Conservation (phyloP, 2,888 invertebrate genomes). For the Hypsopygia costalis region DNA sequence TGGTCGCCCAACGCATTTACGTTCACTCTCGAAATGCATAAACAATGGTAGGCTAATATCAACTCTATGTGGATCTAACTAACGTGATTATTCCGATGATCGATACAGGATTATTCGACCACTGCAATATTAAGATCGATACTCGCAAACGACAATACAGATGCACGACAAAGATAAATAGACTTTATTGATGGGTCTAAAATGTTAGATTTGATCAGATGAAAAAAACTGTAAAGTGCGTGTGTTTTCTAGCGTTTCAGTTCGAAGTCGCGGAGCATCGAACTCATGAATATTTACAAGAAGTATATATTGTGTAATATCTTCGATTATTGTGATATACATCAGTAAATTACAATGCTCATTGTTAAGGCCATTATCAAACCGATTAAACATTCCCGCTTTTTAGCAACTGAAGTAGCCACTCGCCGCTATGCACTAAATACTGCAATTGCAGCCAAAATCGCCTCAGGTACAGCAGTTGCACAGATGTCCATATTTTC, state of each 20-base stretch:
- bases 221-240: neutral
- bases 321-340: no score
- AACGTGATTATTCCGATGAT: neutral
- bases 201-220: neutral
- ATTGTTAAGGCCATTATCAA: no score
- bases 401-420: no score
- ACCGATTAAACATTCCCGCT: no score
- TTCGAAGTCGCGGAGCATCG: neutral
- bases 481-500: no score
- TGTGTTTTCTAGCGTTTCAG: neutral
- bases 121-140: neutral
- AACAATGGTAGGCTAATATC: neutral
- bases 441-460: no score
- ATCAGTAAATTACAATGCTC: no score
- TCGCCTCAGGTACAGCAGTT: no score
- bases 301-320: slow-evolving; percentile 5
- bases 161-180: neutral
- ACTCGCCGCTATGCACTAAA: no score
- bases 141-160: neutral
- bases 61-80: neutral
- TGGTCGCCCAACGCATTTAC: neutral
- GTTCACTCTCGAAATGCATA: slow-evolving; percentile 3
- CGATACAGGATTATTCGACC: neutral
- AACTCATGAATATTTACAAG: neutral
- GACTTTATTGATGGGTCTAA: neutral